Evolutionary conservation across 2,888 invertebrate species (phyloP), one percentile per base, ranked within the genome.

Genomic region (Agrilus biguttatus): DNA sequence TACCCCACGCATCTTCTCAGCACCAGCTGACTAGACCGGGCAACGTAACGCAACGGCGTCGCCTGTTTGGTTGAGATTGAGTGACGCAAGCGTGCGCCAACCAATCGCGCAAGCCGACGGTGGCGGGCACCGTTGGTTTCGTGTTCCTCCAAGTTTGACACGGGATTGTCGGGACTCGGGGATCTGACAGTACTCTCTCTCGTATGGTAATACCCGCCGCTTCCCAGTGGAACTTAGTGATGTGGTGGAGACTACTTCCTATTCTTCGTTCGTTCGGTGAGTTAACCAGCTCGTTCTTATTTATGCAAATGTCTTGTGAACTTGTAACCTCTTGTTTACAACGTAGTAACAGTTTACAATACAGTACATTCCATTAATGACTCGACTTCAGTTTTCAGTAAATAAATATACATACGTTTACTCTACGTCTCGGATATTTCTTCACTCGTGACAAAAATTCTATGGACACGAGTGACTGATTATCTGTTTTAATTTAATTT

Each of bases 81-180:
- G 28, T 28, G 28, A 28, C 28, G 28, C 28, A 28, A 28, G 28
- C 28, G 8, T 28, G 28, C 28, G 41, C 36, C 36, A 34, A 45
- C 37, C 37, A 40, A 45, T 42, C 42, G 28, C 28, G 28, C 28
- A 28, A 28, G 10, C 47, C 57, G 55, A 57, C 55, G 56, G 60
- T 60, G 60, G 61, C 62, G 62, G 60, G 60, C 59, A 60, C 60
- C 60, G 59, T 28, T 28, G 28, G 28, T 28, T 28, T 54, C 55
- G 59, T 62, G 63, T 28, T 60, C 62, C 58, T 61, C 59, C 61
- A 57, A 57, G 58, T 61, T 62, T 62, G 62, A 63, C 61, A 62
- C 61, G 60, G 56, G 60, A 59, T 56, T 51, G 49, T 53, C 53
- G 55, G 58, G 56, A 55, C 55, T 57, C 54, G 55, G 55, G 54